Percentiles rank a stretch among this genome's conserved stretches.
phyloP scores from a whole-genome alignment of 2,888 invertebrate genomes.

The Zygaena filipendulae region DNA sequence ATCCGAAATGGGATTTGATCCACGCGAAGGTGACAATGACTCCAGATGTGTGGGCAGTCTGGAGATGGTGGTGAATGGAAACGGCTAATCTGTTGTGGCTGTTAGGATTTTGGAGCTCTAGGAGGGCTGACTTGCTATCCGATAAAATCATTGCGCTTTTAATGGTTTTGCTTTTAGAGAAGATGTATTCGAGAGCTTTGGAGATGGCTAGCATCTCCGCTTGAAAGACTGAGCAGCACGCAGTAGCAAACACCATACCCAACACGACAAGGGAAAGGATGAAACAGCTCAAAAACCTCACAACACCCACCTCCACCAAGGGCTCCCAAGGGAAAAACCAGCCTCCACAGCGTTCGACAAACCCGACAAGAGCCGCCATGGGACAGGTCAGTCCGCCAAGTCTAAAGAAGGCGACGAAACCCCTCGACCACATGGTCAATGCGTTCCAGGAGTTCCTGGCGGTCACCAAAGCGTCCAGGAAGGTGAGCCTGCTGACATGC shows the following conservation, averaged over 20 bases:
- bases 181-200: not conserved
- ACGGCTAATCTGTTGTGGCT: conserved; percentile 1
- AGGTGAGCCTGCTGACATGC: not conserved
- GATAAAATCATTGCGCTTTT: conserved; percentile 2
- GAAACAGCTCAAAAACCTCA: too few relatives aligned
- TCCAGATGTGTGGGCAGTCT: not conserved
- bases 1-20: not conserved
- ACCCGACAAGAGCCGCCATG: too few relatives aligned
- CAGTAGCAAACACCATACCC: too few relatives aligned
- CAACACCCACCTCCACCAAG: too few relatives aligned
- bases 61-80: conserved; percentile 1
- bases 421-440: conserved; percentile 1
- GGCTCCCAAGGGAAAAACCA: too few relatives aligned
- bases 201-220: conserved; percentile 3
- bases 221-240: conserved; percentile 3
- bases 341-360: too few relatives aligned
- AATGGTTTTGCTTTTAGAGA: not conserved
- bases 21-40: not conserved
- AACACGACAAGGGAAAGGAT: too few relatives aligned
- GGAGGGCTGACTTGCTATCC: conserved; percentile 1
- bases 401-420: too few relatives aligned
- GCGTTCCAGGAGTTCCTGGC: conserved; percentile 3
- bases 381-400: too few relatives aligned
- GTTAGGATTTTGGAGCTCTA: conserved; percentile 2
- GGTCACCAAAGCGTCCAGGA: conserved; percentile 1